Conservation (phyloP, 2,797 vertebrate genomes). For the Simalia tracyae region DNA sequence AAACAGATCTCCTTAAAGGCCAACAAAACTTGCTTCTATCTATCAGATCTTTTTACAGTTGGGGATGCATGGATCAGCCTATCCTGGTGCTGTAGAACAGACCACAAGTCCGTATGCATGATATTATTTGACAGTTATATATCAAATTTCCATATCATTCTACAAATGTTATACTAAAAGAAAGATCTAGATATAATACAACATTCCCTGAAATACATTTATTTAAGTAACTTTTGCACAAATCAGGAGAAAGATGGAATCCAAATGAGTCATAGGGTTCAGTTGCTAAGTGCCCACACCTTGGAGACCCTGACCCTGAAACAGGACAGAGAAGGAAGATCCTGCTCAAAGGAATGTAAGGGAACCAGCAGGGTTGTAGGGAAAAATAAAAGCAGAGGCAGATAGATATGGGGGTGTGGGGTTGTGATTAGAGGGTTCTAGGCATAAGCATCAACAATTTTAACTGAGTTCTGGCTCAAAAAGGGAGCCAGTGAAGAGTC, state of each 20-base stretch:
- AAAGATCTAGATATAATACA: not conserved
- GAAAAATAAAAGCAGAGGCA: not conserved
- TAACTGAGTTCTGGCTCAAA: not conserved
- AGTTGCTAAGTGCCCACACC: not conserved
- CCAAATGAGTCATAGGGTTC: no score
- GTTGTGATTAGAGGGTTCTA: not conserved
- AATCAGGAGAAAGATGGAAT: no score
- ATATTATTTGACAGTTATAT: not conserved
- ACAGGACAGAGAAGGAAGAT: not conserved
- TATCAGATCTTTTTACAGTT: not conserved
- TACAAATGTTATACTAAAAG: not conserved
- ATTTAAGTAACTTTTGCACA: not conserved
- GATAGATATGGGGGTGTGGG: not conserved
- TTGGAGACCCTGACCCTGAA: not conserved
- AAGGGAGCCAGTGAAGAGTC: no score
- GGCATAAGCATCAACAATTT: not conserved
- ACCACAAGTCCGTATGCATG: not conserved
- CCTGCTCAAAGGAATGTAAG: not conserved
- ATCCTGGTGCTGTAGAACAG: not conserved
- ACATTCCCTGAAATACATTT: not conserved
- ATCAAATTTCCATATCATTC: not conserved
- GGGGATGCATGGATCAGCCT: not conserved
- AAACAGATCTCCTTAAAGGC: not conserved
- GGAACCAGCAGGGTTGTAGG: not conserved
- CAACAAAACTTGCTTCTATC: not conserved